Evolutionary conservation across 1,140 invertebrate genomes (phyloP), one percentile per base, ranked within the genome.

Genomic region (Pseudobourletiella spinata): DNA sequence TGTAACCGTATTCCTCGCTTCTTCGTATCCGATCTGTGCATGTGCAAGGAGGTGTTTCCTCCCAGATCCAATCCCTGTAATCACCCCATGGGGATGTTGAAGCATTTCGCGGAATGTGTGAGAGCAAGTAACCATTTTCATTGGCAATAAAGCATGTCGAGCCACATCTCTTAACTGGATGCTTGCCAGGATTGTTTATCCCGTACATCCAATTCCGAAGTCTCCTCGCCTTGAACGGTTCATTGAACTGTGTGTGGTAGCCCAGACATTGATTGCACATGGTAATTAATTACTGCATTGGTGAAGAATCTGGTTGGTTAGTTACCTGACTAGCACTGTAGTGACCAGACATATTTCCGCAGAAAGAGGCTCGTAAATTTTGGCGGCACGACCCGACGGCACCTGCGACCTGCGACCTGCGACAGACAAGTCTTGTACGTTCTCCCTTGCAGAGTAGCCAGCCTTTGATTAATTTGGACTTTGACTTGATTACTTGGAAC

Each of bases 31-130:
- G 26, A 18, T 55, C 52, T 8, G 35, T 26, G 24, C 48, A 51
- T 14, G 25, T 3, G 24, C 48, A 51, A 6, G 25, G 25, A 26
- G 2, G 25, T 24, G 22, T 4, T 26, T 51, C 48, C n/a, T 51
- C 48, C 48, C 48, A 51, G 22, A 51, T 51, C 18, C 20, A 51
- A 26, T 2, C 14, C 6, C 48, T 24, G n/a, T 51, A 55, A 15
- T 55, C 18, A n/a, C 59, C 59, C 59, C 59, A 61, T 16, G 59
- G 59, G 24, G 59, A 61, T 28, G 59, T 51, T 22, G 46, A 60
- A 2, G 46, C 3, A 26, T 52, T 52, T 8, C 51, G 30, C 14
- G 18, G 20, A 22, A 55, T 20, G 15, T 61, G 25, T 29, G 32
- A 30, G 1, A 61, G 26, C 14, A 61, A 35, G 25, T 61, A 48